A percentile compares a stretch with the other conserved stretches of the same genome.
Conservation (phyloP, 2,888 invertebrate genomes). For the Drosophila villosipedis region DNA sequence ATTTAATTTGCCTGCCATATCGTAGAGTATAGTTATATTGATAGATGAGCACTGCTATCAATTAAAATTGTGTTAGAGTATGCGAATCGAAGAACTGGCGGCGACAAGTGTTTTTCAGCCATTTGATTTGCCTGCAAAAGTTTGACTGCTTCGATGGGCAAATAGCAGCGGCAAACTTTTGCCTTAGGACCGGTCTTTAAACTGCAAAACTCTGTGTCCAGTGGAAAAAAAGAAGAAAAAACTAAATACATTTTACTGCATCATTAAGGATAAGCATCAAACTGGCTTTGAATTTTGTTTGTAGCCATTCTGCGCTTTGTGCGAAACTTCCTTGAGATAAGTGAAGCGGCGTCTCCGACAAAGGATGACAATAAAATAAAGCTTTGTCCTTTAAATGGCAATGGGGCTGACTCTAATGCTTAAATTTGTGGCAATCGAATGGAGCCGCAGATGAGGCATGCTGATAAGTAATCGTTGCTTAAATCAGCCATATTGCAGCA, state of each 20-base stretch:
- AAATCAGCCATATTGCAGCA: slow-evolving; percentile 6
- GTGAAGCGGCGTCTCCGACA: slow-evolving; percentile 36
- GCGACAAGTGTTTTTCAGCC: slow-evolving; percentile 56
- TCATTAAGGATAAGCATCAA: slow-evolving; percentile 84
- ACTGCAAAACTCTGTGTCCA: slow-evolving; percentile 51
- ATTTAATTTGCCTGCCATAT: slow-evolving; percentile 69
- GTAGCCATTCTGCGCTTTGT: slow-evolving; percentile 63
- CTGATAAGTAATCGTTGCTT: slow-evolving; percentile 32
- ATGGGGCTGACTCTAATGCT: slow-evolving; percentile 25
- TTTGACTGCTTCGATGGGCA: slow-evolving; percentile 57
- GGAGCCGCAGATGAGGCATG: slow-evolving; percentile 44
- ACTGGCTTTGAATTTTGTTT: slow-evolving; percentile 82
- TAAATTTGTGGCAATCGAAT: slow-evolving; percentile 53
- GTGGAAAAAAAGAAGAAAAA: slow-evolving; percentile 22
- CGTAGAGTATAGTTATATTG: slow-evolving; percentile 56
- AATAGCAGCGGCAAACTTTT: slow-evolving; percentile 53
- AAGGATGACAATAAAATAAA: slow-evolving; percentile 55
- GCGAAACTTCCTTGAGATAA: slow-evolving; percentile 68
- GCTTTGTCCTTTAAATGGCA: slow-evolving; percentile 52
- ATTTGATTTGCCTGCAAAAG: slow-evolving; percentile 52
- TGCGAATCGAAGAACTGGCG: slow-evolving; percentile 16
- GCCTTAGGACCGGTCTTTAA: slow-evolving; percentile 39
- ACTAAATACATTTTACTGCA: slow-evolving; percentile 70
- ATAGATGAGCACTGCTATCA: slow-evolving; percentile 58
- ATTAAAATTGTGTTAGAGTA: slow-evolving; percentile 56